Conservation (phyloP, 1,140 invertebrate genomes). For the Maniola jurtina region DNA sequence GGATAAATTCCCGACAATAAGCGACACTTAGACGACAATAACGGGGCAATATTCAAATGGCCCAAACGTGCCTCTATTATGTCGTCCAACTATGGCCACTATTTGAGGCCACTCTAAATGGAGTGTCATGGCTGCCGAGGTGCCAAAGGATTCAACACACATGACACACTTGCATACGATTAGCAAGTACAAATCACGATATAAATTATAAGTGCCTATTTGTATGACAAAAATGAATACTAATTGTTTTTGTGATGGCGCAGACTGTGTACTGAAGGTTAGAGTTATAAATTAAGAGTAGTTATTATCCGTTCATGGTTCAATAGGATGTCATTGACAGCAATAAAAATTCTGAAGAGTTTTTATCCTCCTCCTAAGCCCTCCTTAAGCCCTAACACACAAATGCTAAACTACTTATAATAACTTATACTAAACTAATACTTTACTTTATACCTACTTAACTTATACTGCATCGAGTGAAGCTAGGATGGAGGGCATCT, state of each 20-base stretch:
- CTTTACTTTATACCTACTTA: no score
- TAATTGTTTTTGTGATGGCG: neutral
- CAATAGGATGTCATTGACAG: no score
- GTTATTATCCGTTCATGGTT: no score
- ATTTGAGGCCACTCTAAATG: slow-evolving; percentile 31
- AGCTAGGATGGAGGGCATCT: no score
- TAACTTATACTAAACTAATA: no score
- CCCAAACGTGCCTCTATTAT: slow-evolving; percentile 9
- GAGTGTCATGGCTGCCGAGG: slow-evolving; percentile 29
- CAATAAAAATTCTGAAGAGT: no score
- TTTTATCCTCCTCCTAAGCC: no score
- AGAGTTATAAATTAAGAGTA: no score
- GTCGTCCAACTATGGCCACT: neutral
- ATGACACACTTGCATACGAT: slow-evolving; percentile 40
- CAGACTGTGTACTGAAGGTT: neutral
- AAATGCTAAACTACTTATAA: no score
- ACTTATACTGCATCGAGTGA: no score
- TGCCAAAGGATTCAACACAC: slow-evolving; percentile 34
- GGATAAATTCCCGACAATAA: neutral
- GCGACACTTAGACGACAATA: neutral
- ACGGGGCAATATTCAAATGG: slow-evolving; percentile 12
- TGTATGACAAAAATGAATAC: slow-evolving; percentile 24
- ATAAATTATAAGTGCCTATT: slow-evolving; percentile 27
- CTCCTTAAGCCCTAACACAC: no score
- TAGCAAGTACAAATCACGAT: slow-evolving; percentile 25